phyloP scores from a whole-genome alignment of 2,888 invertebrate species.

The Odontothrips loti region DNA sequence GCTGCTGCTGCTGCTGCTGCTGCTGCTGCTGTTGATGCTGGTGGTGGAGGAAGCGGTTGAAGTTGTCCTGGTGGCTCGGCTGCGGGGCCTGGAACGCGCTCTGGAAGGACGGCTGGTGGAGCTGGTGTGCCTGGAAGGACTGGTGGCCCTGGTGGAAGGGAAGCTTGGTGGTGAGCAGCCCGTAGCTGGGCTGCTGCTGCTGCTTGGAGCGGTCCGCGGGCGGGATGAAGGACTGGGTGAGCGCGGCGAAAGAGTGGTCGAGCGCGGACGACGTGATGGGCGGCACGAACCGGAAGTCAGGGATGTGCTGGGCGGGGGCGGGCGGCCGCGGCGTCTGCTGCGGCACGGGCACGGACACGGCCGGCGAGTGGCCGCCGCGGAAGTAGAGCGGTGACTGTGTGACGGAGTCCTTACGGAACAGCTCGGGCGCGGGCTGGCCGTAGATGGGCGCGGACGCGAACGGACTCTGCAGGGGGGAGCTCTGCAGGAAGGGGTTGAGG shows the following conservation, averaged over 20 bases:
- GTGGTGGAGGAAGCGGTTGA: conserved; percentile 37
- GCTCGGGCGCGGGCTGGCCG: conserved; percentile 4
- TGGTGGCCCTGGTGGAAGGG: conserved; percentile 4
- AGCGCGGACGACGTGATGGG: conserved; percentile 49
- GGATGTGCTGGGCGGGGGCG: conserved; percentile 41
- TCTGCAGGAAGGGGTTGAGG: conserved; percentile 20
- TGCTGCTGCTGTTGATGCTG: conserved; percentile 37
- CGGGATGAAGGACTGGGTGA: conserved; percentile 37
- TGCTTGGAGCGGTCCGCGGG: conserved; percentile 43
- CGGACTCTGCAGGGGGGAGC: not conserved
- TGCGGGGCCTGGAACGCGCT: not conserved
- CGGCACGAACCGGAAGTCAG: conserved; percentile 49
- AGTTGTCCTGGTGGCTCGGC: conserved; percentile 33
- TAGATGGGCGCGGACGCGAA: conserved; percentile 23
- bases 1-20: conserved; percentile 35
- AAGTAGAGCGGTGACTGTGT: conserved; percentile 38
- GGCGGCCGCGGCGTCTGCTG: conserved; percentile 53
- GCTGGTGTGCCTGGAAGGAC: not conserved
- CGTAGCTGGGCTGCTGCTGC: conserved; percentile 37
- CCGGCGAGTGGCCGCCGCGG: conserved; percentile 38
- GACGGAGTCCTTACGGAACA: conserved; percentile 4
- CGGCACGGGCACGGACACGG: conserved; percentile 42
- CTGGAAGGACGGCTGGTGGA: not conserved
- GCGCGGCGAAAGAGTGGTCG: conserved; percentile 39
- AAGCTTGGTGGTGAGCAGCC: not conserved